Conservation (phyloP, 2,113 vertebrate genomes). For the Nymphicus hollandicus region DNA sequence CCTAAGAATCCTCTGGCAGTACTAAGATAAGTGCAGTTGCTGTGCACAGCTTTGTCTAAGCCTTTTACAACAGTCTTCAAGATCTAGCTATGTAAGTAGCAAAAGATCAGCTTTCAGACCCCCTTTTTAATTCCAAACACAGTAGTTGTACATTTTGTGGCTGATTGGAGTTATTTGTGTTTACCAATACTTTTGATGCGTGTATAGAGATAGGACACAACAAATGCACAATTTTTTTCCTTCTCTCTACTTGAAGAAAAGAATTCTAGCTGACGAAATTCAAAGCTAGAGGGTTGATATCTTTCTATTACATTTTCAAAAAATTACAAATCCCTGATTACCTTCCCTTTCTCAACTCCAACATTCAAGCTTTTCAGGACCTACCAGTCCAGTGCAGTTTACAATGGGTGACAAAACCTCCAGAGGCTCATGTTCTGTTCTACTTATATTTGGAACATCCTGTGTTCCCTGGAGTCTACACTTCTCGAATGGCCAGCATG, state of each 20-base stretch:
- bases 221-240: neutral
- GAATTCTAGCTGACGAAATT: neutral
- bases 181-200: neutral
- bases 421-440: neutral
- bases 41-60: neutral
- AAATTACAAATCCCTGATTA: neutral
- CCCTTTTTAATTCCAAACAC: neutral
- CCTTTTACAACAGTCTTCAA: neutral
- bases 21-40: neutral
- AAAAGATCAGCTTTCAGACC: conserved; percentile 9
- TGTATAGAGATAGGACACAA: neutral
- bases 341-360: neutral
- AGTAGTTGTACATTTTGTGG: neutral
- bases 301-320: neutral
- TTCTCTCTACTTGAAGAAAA: neutral
- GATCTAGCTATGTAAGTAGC: neutral
- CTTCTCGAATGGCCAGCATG: neutral
- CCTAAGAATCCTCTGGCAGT: conserved; percentile 4
- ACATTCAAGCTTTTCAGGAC: neutral
- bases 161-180: neutral
- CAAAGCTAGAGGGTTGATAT: neutral
- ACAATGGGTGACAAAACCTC: rapidly evolving
- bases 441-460: neutral
- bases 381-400: neutral
- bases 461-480: neutral